Evolutionary conservation across 2,888 invertebrate genomes (phyloP).

Genomic region (Muschampia plurimacula): DNA sequence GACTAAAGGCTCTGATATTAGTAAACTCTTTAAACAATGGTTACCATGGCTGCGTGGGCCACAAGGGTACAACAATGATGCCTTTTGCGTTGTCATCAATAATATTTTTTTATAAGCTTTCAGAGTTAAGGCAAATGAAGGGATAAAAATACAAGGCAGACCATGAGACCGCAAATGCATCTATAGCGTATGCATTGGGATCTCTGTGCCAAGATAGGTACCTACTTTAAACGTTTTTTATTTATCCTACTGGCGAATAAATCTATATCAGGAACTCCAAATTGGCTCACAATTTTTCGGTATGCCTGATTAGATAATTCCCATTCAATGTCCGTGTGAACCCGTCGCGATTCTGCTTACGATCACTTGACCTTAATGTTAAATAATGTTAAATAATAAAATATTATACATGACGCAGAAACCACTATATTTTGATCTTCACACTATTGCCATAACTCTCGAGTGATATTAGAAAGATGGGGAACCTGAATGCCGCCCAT

Average conservation of each 20-base stretch:
- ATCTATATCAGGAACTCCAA: conserved; percentile 46
- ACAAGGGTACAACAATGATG: conserved; percentile 45
- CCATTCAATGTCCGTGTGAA: conserved; percentile 42
- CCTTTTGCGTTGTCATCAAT: conserved; percentile 45
- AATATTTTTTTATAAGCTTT: conserved; percentile 42
- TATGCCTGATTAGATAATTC: conserved; percentile 33
- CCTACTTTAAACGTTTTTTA: conserved; percentile 44
- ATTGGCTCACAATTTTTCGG: conserved; percentile 20
- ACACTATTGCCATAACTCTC: conserved; percentile 43
- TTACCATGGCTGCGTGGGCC: conserved; percentile 49
- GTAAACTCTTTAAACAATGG: conserved; percentile 37
- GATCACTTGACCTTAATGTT: not conserved
- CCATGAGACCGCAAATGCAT: conserved; percentile 50
- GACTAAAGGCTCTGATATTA: conserved; percentile 31
- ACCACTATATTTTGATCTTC: conserved; percentile 28
- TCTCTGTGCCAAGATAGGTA: conserved; percentile 46
- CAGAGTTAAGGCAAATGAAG: conserved; percentile 26
- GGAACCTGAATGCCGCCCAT: conserved; percentile 31
- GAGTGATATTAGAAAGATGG: conserved; percentile 25
- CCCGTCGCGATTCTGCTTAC: conserved; percentile 40
- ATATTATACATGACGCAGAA: conserved; percentile 1
- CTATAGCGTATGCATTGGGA: conserved; percentile 43
- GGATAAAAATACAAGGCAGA: conserved; percentile 44
- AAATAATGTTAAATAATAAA: too few relatives aligned
- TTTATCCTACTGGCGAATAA: conserved; percentile 46